Evolutionary conservation across 2,113 vertebrate genomes (phyloP).

Genomic region (Origma solitaria): DNA sequence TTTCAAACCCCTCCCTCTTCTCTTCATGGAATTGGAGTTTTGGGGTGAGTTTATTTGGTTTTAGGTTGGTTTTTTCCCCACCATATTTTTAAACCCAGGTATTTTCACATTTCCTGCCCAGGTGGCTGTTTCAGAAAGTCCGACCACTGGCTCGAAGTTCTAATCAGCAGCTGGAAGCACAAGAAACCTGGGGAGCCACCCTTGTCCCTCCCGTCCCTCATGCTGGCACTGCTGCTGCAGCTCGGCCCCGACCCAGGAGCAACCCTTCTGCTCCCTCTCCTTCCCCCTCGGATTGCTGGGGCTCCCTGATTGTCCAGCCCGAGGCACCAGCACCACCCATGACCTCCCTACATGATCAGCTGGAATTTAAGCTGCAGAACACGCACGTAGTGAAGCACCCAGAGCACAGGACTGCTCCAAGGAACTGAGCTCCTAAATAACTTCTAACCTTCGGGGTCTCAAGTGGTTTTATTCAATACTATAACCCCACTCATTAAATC

Average conservation of each 20-base stretch:
- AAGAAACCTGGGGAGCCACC: background rate
- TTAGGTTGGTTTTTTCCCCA: background rate
- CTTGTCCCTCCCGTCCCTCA: no score
- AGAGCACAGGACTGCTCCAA: background rate
- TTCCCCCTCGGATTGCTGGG: background rate
- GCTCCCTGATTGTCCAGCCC: accelerated
- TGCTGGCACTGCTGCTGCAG: background rate
- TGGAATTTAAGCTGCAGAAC: background rate
- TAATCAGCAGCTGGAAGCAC: background rate
- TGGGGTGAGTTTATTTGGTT: background rate
- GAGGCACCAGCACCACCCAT: accelerated
- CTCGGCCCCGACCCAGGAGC: accelerated
- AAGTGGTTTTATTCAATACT: background rate
- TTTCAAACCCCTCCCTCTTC: background rate
- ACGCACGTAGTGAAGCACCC: accelerated
- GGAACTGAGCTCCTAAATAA: background rate
- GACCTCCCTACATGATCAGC: accelerated
- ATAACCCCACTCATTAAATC: background rate
- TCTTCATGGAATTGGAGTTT: background rate
- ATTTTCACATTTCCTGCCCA: background rate
- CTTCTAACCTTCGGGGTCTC: background rate
- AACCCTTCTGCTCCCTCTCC: background rate
- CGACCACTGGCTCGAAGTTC: background rate
- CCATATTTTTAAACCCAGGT: background rate
- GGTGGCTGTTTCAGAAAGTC: constrained; percentile 6